A percentile compares a stretch with the other conserved stretches of the same genome.
These are phyloP conservation scores for Cybosia mesomella DNA, from an alignment of 2,888 invertebrate species.

Conservation along the genomic window DNA sequence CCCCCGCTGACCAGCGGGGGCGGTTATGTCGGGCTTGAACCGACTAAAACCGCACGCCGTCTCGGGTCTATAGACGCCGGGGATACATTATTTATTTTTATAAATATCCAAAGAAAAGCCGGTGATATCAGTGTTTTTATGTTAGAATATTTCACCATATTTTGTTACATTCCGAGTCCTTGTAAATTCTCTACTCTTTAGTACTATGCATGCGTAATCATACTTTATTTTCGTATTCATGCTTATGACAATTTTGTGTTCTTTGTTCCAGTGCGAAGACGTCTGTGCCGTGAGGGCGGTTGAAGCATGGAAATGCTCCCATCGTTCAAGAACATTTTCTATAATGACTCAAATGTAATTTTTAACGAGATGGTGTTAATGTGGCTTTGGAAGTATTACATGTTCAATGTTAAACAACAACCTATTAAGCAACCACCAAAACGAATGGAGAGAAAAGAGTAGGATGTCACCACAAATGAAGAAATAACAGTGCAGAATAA, in stretches of 20 bases:
- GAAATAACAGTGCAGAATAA: background rate
- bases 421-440: background rate
- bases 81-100: too few relatives aligned
- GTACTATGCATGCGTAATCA: background rate
- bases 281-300: slow-evolving; percentile 80
- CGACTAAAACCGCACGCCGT: too few relatives aligned
- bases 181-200: background rate
- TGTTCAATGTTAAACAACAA: slow-evolving; percentile 24
- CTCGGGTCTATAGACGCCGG: too few relatives aligned
- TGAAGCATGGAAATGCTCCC: slow-evolving; percentile 59
- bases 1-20: too few relatives aligned
- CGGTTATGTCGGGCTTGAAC: too few relatives aligned
- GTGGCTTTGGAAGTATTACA: slow-evolving; percentile 22
- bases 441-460: background rate
- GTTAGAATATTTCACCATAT: too few relatives aligned
- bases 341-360: slow-evolving; percentile 41
- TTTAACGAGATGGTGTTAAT: slow-evolving; percentile 12
- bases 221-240: background rate
- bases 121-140: too few relatives aligned
- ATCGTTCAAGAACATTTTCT: slow-evolving; percentile 73
- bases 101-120: too few relatives aligned
- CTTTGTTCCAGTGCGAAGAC: slow-evolving; percentile 79
- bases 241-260: slow-evolving; percentile 16
- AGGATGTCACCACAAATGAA: background rate
- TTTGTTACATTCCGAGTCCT: background rate